These are phyloP conservation scores for Drosophila paranaensis DNA, from an alignment of 2,888 invertebrate species.

Conservation along the genomic window DNA sequence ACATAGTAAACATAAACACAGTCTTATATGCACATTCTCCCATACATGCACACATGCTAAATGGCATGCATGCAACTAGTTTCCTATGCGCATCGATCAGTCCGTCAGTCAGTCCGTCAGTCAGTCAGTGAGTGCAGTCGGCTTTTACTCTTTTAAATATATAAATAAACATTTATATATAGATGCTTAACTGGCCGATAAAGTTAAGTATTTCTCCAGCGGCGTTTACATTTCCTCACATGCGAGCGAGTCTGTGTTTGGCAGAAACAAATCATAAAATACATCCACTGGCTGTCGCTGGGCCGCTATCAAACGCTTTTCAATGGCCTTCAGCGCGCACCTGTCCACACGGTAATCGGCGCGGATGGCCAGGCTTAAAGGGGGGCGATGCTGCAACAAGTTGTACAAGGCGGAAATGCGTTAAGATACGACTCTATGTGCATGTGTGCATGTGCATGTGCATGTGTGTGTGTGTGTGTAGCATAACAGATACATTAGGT, in stretches of 20 bases:
- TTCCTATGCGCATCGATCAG: not conserved
- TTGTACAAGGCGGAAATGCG: constrained; percentile 59
- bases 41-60: not conserved
- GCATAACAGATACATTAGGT: constrained; percentile 29
- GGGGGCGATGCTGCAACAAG: constrained; percentile 13
- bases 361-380: constrained; percentile 15
- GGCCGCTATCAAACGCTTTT: constrained; percentile 61
- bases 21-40: too few relatives aligned
- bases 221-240: constrained; percentile 25
- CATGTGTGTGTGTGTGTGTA: not conserved
- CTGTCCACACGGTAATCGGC: constrained; percentile 53
- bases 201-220: constrained; percentile 24
- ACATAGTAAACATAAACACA: not conserved
- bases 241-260: constrained; percentile 37
- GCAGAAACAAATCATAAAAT: constrained; percentile 63
- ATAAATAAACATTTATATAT: constrained; percentile 18
- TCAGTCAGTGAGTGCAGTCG: not conserved
- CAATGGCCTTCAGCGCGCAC: constrained; percentile 63
- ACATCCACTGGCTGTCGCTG: constrained; percentile 39
- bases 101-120: not conserved
- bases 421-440: constrained; percentile 10
- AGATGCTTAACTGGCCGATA: constrained; percentile 32
- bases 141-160: not conserved
- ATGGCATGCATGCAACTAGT: constrained; percentile 5
- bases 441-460: not conserved